These are phyloP conservation scores for Trematomus bernacchii DNA, from an alignment of 2,797 vertebrate species.

Conservation along the genomic window DNA sequence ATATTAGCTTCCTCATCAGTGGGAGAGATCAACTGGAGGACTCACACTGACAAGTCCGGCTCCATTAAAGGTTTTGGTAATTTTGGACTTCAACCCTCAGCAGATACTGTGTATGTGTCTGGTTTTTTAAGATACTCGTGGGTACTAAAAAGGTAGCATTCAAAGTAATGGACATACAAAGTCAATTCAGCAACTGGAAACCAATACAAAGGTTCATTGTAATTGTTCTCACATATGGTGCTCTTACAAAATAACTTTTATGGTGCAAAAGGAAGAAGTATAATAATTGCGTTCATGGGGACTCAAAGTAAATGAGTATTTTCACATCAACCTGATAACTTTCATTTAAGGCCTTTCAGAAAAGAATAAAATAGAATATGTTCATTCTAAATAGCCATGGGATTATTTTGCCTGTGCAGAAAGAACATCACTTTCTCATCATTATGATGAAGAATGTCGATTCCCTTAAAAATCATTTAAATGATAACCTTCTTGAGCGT, in stretches of 20 bases:
- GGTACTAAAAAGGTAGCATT: not conserved
- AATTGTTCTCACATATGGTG: not conserved
- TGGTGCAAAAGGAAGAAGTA: not conserved
- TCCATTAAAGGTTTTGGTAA: not conserved
- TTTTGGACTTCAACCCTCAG: not conserved
- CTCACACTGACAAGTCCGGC: not conserved
- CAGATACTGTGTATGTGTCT: not conserved
- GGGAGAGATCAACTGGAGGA: conserved; percentile 38
- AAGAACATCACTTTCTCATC: too few species aligned
- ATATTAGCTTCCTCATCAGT: conserved; percentile 18
- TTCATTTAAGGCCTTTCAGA: too few species aligned
- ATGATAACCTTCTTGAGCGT: too few species aligned
- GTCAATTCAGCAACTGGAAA: conserved; percentile 13
- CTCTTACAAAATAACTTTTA: not conserved
- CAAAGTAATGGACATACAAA: not conserved
- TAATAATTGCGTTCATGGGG: conserved; percentile 8
- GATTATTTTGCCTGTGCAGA: not conserved
- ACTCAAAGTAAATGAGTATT: conserved; percentile 19
- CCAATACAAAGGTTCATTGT: not conserved
- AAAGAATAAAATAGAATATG: not conserved
- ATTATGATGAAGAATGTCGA: too few species aligned
- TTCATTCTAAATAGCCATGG: not conserved
- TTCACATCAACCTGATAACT: not conserved
- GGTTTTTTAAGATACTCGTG: not conserved
- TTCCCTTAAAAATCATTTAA: too few species aligned